A percentile compares a stretch with the other conserved stretches of the same genome.
Conservation (phyloP, 1,140 invertebrate genomes). For the Drosophila watanabei region DNA sequence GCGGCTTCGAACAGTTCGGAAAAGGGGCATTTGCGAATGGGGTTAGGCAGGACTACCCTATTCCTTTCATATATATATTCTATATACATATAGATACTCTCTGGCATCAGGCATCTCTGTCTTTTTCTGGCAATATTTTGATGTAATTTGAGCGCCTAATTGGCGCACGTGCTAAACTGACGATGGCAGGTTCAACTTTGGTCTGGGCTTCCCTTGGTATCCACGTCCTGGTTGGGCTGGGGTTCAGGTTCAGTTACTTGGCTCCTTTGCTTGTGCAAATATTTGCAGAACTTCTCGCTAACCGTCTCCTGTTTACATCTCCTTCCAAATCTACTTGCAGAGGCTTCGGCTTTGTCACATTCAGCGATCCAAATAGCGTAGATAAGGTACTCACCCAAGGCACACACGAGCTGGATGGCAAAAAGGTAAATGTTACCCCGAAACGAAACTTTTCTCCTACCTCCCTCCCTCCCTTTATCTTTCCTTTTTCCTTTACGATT, state of each 20-base stretch:
- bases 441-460: conserved; percentile 7
- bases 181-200: conserved; percentile 50
- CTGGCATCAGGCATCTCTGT: conserved; percentile 1
- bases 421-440: conserved; percentile 91
- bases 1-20: conserved; percentile 70
- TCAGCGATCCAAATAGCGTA: conserved; percentile 96
- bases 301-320: conserved; percentile 41
- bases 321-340: conserved; percentile 89
- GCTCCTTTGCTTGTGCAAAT: conserved; percentile 65
- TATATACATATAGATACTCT: not conserved
- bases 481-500: not conserved
- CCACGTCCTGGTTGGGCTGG: not conserved
- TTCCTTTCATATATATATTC: not conserved
- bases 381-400: conserved; percentile 97
- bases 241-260: conserved; percentile 56
- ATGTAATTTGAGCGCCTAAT: conserved; percentile 83
- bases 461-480: not conserved
- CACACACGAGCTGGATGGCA: conserved; percentile 97
- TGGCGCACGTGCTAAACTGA: conserved; percentile 77
- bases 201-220: conserved; percentile 1
- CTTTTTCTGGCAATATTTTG: conserved; percentile 73
- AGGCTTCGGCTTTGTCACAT: conserved; percentile 99
- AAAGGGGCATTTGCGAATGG: conserved; percentile 46
- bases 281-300: conserved; percentile 68
- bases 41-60: conserved; percentile 10